Evolutionary conservation across 2,113 vertebrate genomes (phyloP).

Genomic region (Colossoma macropomum): DNA sequence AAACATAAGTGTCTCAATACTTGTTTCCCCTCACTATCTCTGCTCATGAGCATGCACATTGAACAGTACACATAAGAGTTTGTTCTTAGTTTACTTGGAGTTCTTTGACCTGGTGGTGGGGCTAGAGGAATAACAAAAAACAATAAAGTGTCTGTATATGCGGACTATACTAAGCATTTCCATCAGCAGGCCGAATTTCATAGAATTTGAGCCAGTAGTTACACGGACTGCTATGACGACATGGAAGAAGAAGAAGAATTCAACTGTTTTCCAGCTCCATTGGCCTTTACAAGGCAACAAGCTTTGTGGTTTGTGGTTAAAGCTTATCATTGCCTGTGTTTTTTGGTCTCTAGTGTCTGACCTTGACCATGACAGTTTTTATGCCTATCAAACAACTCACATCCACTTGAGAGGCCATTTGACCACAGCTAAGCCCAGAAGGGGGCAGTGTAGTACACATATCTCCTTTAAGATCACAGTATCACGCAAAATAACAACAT

Average conservation of each 20-base stretch:
- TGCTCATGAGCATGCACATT: too few species aligned
- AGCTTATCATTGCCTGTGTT: not conserved
- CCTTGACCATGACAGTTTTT: not conserved
- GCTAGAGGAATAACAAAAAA: not conserved
- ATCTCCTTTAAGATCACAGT: not conserved
- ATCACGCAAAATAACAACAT: not conserved
- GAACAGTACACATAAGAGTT: too few species aligned
- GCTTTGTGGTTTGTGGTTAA: too few species aligned
- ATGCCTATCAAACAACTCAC: not conserved
- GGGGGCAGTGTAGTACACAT: slow-evolving; percentile 38
- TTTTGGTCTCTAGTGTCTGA: not conserved
- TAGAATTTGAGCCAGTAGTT: too few species aligned
- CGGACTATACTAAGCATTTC: not conserved
- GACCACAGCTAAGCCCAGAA: slow-evolving; percentile 12
- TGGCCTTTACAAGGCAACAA: too few species aligned
- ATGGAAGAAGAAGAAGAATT: not conserved
- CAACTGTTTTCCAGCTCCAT: too few species aligned
- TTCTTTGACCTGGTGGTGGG: slow-evolving; percentile 22
- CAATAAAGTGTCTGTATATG: not conserved
- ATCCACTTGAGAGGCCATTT: not conserved
- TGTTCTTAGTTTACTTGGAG: too few species aligned
- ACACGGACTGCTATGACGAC: too few species aligned
- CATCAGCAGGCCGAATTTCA: not conserved
- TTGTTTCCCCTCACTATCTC: too few species aligned
- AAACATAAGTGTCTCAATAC: too few species aligned